Percentiles rank a stretch among this genome's conserved stretches.
phyloP scores from a whole-genome alignment of 2,797 vertebrate species.

The Chaenodraco wilsoni region DNA sequence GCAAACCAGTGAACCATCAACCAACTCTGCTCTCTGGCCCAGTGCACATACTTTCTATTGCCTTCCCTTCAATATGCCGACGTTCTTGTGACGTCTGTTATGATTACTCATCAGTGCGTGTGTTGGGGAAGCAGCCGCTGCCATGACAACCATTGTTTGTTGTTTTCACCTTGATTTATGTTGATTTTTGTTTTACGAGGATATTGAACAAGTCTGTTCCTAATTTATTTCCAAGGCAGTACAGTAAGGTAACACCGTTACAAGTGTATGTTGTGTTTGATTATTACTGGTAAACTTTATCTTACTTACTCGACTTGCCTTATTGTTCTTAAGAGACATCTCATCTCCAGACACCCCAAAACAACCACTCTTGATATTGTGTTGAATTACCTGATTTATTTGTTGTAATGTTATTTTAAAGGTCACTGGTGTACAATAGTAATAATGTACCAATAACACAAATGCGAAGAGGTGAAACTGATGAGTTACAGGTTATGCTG shows the following conservation, averaged over 20 bases:
- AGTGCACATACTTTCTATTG: conserved; percentile 45
- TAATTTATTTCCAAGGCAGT: not conserved
- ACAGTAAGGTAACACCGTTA: not conserved
- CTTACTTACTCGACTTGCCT: not conserved
- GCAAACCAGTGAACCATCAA: conserved; percentile 63
- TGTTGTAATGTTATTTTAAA: not conserved
- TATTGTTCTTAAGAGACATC: too few species aligned
- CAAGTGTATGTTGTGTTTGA: not conserved
- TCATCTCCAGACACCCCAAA: too few species aligned
- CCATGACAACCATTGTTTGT: conserved; percentile 43
- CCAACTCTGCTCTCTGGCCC: conserved; percentile 13
- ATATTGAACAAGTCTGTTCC: conserved; percentile 31
- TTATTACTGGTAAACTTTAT: not conserved
- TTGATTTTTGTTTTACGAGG: conserved; percentile 28
- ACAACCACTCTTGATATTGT: not conserved
- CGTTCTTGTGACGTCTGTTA: conserved; percentile 38
- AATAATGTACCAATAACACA: too few species aligned
- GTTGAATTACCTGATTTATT: not conserved
- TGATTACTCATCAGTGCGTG: not conserved
- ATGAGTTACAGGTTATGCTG: not conserved
- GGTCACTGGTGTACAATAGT: not conserved
- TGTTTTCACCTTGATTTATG: conserved; percentile 50
- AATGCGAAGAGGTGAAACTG: not conserved
- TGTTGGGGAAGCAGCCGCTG: conserved; percentile 38
- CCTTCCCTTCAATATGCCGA: conserved; percentile 40